Evolutionary conservation across 2,888 invertebrate species (phyloP).

Genomic region (Gari tellinella): DNA sequence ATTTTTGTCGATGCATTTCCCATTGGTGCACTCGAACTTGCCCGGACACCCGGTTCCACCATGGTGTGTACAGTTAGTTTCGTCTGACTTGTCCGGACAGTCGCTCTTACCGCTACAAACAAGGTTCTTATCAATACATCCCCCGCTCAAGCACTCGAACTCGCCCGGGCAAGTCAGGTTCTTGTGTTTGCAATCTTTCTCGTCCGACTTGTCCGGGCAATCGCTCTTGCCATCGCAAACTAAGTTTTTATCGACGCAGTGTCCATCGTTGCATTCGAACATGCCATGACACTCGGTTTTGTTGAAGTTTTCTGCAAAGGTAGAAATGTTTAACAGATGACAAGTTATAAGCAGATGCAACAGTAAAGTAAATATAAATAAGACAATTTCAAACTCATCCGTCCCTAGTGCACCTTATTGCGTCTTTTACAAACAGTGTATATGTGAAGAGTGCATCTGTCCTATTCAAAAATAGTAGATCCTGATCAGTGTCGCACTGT

Average conservation of each 20-base stretch:
- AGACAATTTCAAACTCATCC: too few species aligned
- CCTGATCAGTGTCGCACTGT: too few species aligned
- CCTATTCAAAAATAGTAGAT: too few species aligned
- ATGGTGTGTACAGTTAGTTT: conserved; percentile 5
- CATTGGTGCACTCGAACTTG: conserved; percentile 32
- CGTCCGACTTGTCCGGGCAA: conserved; percentile 42
- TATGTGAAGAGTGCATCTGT: too few species aligned
- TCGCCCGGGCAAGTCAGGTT: conserved; percentile 18
- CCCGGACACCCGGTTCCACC: conserved; percentile 20
- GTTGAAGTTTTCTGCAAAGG: conserved; percentile 24
- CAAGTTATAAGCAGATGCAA: too few species aligned
- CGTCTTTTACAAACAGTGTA: too few species aligned
- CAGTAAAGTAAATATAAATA: too few species aligned
- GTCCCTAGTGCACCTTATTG: too few species aligned
- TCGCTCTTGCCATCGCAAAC: conserved; percentile 31
- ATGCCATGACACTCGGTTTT: conserved; percentile 11
- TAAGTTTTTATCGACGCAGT: conserved; percentile 45
- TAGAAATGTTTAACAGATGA: too few species aligned
- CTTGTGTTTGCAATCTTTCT: conserved; percentile 19
- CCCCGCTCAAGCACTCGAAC: conserved; percentile 31
- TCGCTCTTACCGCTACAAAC: conserved; percentile 31
- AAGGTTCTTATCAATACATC: conserved; percentile 38
- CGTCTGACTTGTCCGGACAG: conserved; percentile 35
- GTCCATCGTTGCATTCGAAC: conserved; percentile 34
- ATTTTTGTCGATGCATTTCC: conserved; percentile 45